These are phyloP conservation scores for Muntiacus reevesi DNA, from an alignment of 2,113 vertebrate species.

Conservation along the genomic window DNA sequence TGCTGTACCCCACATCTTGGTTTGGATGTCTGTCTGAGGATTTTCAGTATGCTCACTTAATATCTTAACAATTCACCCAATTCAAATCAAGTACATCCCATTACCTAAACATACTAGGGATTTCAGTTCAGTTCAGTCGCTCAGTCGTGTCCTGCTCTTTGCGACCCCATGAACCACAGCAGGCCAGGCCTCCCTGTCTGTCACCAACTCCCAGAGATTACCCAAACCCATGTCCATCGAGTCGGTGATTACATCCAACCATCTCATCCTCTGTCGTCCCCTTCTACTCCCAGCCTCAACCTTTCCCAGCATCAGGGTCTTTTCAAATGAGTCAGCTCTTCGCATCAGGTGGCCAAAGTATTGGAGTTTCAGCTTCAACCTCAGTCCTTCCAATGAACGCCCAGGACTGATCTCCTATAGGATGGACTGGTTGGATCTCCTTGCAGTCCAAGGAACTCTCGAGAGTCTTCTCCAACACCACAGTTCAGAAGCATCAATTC, in stretches of 20 bases:
- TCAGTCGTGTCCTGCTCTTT: background rate
- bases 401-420: background rate
- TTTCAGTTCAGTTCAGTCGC: background rate
- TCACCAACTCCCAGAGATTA: accelerated
- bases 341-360: background rate
- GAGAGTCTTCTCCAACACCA: background rate
- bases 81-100: background rate
- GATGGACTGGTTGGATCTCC: background rate
- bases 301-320: background rate
- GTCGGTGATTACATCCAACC: background rate
- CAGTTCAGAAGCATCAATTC: background rate
- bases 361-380: background rate
- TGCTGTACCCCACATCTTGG: background rate
- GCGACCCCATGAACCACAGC: background rate
- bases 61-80: background rate
- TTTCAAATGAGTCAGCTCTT: background rate
- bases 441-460: background rate
- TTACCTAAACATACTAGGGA: background rate
- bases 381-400: background rate
- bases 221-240: background rate
- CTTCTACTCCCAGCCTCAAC: background rate
- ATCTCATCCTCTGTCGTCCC: background rate
- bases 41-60: background rate
- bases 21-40: background rate
- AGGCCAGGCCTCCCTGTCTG: background rate